Conservation (phyloP, 2,888 invertebrate species). For the Eristalinus sepulchralis region DNA sequence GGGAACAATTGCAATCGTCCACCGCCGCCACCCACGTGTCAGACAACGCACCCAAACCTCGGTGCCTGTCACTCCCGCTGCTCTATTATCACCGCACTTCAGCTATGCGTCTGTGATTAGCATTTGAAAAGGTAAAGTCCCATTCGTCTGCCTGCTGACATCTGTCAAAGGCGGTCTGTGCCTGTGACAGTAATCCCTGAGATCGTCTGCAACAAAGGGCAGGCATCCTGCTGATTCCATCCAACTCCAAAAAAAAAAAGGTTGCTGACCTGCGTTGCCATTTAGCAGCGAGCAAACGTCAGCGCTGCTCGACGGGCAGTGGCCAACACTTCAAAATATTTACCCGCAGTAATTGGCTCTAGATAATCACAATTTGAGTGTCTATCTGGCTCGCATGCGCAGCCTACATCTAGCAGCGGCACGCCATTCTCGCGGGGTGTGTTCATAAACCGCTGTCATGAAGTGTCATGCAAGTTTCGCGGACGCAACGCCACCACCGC, state of each 20-base stretch:
- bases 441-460: slow-evolving; percentile 1
- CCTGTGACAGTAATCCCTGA: slow-evolving; percentile 41
- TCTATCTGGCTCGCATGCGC: slow-evolving; percentile 1
- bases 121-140: slow-evolving; percentile 41
- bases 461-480: neutral
- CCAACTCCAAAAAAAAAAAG: slow-evolving; percentile 18
- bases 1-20: slow-evolving; percentile 31
- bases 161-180: slow-evolving; percentile 50
- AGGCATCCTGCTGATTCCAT: slow-evolving; percentile 41
- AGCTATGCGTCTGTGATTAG: slow-evolving; percentile 34
- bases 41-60: neutral
- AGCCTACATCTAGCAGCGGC: neutral
- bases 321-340: slow-evolving; percentile 45
- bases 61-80: slow-evolving; percentile 54
- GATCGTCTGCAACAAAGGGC: slow-evolving; percentile 57
- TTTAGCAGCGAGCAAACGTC: slow-evolving; percentile 54
- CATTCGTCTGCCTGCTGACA: slow-evolving; percentile 49
- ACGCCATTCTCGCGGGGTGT: slow-evolving; percentile 3
- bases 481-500: neutral
- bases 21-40: slow-evolving; percentile 36
- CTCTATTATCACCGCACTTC: slow-evolving; percentile 37
- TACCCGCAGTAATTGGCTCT: slow-evolving; percentile 47
- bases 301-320: slow-evolving; percentile 40
- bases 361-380: slow-evolving; percentile 43
- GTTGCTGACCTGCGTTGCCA: slow-evolving; percentile 54